These are phyloP conservation scores for Argopecten irradians DNA, from an alignment of 1,140 invertebrate genomes.

Conservation along the genomic window DNA sequence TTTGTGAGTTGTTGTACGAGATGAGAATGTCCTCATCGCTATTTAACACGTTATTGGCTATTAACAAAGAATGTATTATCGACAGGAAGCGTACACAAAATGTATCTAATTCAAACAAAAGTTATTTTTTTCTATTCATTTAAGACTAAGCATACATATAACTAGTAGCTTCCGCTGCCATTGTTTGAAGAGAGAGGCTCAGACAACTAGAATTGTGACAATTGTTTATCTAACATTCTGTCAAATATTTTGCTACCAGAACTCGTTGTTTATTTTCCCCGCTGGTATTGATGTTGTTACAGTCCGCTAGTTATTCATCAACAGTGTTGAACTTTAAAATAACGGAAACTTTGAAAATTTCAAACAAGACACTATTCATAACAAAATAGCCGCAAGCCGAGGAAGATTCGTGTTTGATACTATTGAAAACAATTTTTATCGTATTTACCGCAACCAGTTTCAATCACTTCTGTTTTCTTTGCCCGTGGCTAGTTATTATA, in stretches of 20 bases:
- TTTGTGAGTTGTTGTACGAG: background rate
- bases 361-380: background rate
- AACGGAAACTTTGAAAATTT: slow-evolving; percentile 10
- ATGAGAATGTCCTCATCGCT: background rate
- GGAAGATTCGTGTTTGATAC: background rate
- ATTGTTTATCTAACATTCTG: background rate
- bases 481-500: background rate
- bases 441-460: slow-evolving; percentile 15
- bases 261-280: background rate
- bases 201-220: background rate
- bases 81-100: background rate
- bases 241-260: background rate
- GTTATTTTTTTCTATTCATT: background rate
- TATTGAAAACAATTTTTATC: slow-evolving; percentile 18
- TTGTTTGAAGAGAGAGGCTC: background rate
- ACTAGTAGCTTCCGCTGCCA: background rate
- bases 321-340: slow-evolving; percentile 1
- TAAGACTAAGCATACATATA: background rate
- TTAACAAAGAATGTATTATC: background rate
- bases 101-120: background rate
- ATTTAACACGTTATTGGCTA: background rate
- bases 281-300: background rate
- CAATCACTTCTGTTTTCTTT: background rate
- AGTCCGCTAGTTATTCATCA: background rate
- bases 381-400: background rate